These are phyloP conservation scores for Agapostemon virescens DNA, from an alignment of 2,888 invertebrate species.

Conservation along the genomic window DNA sequence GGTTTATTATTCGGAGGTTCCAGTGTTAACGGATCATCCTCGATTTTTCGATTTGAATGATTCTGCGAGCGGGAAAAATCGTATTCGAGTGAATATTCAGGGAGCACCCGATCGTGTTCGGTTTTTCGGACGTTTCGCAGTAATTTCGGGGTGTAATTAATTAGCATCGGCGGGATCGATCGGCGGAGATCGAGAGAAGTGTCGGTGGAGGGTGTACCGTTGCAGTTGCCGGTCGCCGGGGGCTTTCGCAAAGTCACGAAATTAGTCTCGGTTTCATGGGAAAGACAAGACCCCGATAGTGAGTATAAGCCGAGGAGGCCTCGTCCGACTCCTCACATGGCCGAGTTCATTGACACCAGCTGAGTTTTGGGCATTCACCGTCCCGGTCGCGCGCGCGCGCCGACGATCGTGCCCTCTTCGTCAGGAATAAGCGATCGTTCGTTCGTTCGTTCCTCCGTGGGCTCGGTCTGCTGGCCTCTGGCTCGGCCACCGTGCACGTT, in stretches of 20 bases:
- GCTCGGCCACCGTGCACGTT: slow-evolving; percentile 42
- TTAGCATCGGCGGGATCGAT: not conserved
- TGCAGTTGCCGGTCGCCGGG: slow-evolving; percentile 52
- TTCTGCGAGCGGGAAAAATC: no score
- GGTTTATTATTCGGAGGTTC: no score
- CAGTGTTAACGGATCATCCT: no score
- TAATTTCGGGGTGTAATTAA: not conserved
- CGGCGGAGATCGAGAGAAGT: slow-evolving; percentile 34
- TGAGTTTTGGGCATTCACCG: slow-evolving; percentile 79
- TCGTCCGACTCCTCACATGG: slow-evolving; percentile 77
- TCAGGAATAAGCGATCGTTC: slow-evolving; percentile 69
- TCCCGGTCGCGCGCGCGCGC: slow-evolving; percentile 73
- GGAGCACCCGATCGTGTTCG: no score
- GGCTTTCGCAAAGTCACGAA: slow-evolving; percentile 79
- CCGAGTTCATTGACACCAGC: slow-evolving; percentile 79
- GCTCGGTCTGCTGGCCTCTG: slow-evolving; percentile 53
- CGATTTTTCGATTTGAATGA: no score
- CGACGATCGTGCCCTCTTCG: slow-evolving; percentile 63
- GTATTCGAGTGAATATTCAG: no score
- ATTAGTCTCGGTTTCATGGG: slow-evolving; percentile 80
- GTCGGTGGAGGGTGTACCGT: slow-evolving; percentile 29
- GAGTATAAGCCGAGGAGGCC: slow-evolving; percentile 71
- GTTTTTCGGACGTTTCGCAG: not conserved
- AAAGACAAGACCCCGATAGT: slow-evolving; percentile 81
- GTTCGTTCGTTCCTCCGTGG: slow-evolving; percentile 55